phyloP scores from a whole-genome alignment of 2,888 invertebrate species.

The Lasioglossum lativentre region DNA sequence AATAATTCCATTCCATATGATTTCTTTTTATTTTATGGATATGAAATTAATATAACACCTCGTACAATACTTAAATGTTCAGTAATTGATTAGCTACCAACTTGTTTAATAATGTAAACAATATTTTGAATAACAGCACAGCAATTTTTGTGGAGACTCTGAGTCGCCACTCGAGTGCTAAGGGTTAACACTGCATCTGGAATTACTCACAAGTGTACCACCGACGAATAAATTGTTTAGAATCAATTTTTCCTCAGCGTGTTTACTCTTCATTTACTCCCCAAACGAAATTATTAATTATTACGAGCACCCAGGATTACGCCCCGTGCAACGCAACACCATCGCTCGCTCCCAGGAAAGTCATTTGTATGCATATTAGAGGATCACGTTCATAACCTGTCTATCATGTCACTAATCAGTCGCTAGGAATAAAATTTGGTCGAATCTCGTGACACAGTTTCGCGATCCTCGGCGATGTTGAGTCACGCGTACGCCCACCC shows the following conservation, averaged over 20 bases:
- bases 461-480: background rate
- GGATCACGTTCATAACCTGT: slow-evolving; percentile 1
- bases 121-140: no score
- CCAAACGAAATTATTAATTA: background rate
- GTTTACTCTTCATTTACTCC: background rate
- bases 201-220: no score
- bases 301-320: background rate
- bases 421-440: background rate
- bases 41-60: no score
- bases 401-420: slow-evolving; percentile 3
- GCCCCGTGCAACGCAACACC: background rate
- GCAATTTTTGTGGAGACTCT: no score
- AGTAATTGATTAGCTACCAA: no score
- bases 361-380: slow-evolving; percentile 11
- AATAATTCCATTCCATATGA: no score
- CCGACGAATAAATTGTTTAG: background rate
- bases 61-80: no score
- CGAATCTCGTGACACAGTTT: background rate
- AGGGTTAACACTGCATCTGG: no score
- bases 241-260: background rate
- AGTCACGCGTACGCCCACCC: slow-evolving; percentile 16
- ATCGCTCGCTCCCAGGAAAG: background rate
- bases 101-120: no score
- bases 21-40: no score
- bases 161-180: no score